phyloP scores from a whole-genome alignment of 2,113 vertebrate genomes.

The Phodopus roborovskii region DNA sequence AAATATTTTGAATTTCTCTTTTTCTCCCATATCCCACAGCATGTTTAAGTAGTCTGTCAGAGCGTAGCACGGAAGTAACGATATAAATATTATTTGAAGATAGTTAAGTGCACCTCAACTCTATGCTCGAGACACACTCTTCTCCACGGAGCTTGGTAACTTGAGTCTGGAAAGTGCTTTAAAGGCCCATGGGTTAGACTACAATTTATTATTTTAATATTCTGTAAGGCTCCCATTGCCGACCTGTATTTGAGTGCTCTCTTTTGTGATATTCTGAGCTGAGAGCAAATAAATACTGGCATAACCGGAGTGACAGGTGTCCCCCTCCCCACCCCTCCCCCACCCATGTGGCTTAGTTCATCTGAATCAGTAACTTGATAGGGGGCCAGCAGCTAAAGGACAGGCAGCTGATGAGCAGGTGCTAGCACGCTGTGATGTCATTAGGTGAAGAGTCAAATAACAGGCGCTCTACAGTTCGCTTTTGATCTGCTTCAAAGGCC shows the following conservation, averaged over 20 bases:
- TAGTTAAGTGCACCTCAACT: neutral
- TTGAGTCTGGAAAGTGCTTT: neutral
- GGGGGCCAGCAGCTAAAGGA: neutral
- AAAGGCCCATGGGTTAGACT: no score
- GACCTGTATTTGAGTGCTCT: neutral
- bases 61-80: neutral
- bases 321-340: neutral
- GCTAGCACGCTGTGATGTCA: neutral
- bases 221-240: neutral
- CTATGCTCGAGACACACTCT: neutral
- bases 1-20: neutral
- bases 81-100: slow-evolving; percentile 6
- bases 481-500: slow-evolving; percentile 14
- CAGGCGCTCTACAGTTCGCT: neutral
- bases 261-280: slow-evolving; percentile 22
- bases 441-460: slow-evolving; percentile 10
- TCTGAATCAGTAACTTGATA: slow-evolving; percentile 17
- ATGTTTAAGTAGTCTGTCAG: slow-evolving; percentile 22
- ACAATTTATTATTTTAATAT: neutral
- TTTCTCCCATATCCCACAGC: neutral
- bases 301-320: neutral
- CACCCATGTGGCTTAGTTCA: neutral
- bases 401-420: neutral
- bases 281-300: neutral
- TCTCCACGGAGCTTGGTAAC: neutral